These are phyloP conservation scores for Archegozetes longisetosus DNA, from an alignment of 1,140 invertebrate species.

Conservation along the genomic window DNA sequence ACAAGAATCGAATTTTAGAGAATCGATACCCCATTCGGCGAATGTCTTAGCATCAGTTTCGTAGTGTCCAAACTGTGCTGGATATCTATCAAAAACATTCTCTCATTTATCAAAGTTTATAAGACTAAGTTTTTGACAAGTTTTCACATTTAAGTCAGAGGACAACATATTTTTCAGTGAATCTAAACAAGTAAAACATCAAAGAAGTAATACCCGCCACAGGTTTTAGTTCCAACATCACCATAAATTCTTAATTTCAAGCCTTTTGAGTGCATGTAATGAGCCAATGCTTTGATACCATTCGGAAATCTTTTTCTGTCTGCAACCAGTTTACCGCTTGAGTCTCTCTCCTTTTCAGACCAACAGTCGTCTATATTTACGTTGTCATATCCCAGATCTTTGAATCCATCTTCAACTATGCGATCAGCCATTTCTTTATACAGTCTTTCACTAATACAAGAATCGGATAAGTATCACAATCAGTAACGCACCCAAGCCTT, in stretches of 20 bases:
- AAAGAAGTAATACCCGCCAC: constrained; percentile 41
- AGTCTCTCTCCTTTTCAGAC: constrained; percentile 52
- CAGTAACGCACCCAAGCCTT: constrained; percentile 52
- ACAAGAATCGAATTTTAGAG: constrained; percentile 15
- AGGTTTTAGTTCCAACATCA: constrained; percentile 40
- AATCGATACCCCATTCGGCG: constrained; percentile 32
- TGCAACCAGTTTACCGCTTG: constrained; percentile 58
- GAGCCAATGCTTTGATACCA: constrained; percentile 70
- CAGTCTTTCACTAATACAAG: constrained; percentile 54
- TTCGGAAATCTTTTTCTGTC: constrained; percentile 73
- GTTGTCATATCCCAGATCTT: constrained; percentile 73
- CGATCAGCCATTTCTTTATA: constrained; percentile 83
- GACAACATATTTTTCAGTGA: constrained; percentile 43
- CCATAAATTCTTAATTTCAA: constrained; percentile 43
- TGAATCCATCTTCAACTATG: constrained; percentile 72
- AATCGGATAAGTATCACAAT: constrained; percentile 13
- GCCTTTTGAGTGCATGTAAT: constrained; percentile 36
- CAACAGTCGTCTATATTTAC: constrained; percentile 93
- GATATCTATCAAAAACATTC: constrained; percentile 41
- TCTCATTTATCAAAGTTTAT: too few relatives aligned
- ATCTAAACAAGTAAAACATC: too few relatives aligned
- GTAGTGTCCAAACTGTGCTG: constrained; percentile 31
- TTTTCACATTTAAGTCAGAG: too few relatives aligned
- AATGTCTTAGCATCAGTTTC: constrained; percentile 39
- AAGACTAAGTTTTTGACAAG: too few relatives aligned